These are phyloP conservation scores for Whitmania pigra DNA, from an alignment of 1,140 invertebrate genomes.

Conservation along the genomic window DNA sequence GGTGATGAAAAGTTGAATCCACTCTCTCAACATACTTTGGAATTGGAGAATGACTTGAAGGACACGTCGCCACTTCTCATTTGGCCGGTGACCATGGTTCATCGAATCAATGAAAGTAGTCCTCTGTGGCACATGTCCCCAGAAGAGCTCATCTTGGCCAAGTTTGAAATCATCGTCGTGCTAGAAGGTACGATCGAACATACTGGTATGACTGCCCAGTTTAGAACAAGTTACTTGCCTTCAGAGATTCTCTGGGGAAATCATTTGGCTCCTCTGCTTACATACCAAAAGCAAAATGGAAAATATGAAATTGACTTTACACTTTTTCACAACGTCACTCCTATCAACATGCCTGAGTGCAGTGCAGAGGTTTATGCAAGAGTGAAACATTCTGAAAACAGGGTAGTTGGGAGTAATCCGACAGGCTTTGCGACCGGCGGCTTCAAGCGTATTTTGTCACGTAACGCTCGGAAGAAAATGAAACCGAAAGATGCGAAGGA, in stretches of 20 bases:
- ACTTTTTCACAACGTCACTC: conserved; percentile 69
- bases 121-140: conserved; percentile 29
- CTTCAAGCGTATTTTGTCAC: background rate
- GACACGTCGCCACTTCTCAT: conserved; percentile 57
- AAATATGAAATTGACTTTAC: conserved; percentile 82
- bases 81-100: conserved; percentile 50
- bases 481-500: conserved; percentile 3
- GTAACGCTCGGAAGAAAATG: background rate
- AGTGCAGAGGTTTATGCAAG: conserved; percentile 16
- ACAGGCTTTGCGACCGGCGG: background rate
- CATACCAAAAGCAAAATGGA: conserved; percentile 71
- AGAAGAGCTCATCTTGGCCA: conserved; percentile 25
- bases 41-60: background rate
- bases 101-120: conserved; percentile 28
- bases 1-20: background rate
- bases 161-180: conserved; percentile 60
- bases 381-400: background rate
- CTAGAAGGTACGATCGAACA: conserved; percentile 55
- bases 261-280: conserved; percentile 51
- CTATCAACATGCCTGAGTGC: conserved; percentile 17
- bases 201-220: conserved; percentile 51
- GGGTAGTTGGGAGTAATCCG: background rate
- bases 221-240: conserved; percentile 47
- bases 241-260: conserved; percentile 40
- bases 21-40: background rate